Evolutionary conservation across 2,797 vertebrate genomes (phyloP), one percentile per base, ranked within the genome.

Genomic region (Chrosomus eos): DNA sequence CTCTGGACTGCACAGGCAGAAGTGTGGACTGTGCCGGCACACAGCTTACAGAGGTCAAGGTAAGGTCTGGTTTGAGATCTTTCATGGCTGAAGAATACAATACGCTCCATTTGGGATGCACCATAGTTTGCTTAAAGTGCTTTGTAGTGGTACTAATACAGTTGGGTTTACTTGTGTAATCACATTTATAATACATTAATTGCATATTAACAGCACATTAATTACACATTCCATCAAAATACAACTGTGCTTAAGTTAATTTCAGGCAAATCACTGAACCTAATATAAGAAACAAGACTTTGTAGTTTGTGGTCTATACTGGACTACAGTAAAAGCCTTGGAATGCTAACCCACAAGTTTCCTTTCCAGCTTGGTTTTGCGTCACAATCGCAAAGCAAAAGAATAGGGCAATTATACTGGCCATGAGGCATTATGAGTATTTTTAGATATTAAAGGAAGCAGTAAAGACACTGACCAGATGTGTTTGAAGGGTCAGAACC

Each of bases 11-110:
- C 90, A 91, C 90, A 7, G 93, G 90, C 55, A 90, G 79, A 75
- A 92, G 87, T 87, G 90, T 88, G 84, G 89, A 88, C 87, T 92
- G 94, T 82, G 90, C 89, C 73, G 72, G 83, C n/a, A 85, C 85
- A 84, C 91, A 84, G 90, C 91, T 91, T 87, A 89, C 91, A 90
- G 91, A 90, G 87, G 88, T 75, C 87, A 93, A 93, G 95, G 95
- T 95, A 94, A 93, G 94, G 5, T 64, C 16, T 38, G 31, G 26
- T 60, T 62, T 51, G 33, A 14, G 53, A 58, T 23, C 23, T 38
- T 68, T 43, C 21, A 26, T 38, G 13, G 13, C 9, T 36, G 13
- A 40, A 33, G 7, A 82, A 62, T 1, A 4, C 5, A 43, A 58
- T 8, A 60, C 0, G 4, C 16, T 73, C 33, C 16, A 28, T 68